These are phyloP conservation scores for Spodoptera frugiperda DNA, from an alignment of 1,140 invertebrate genomes.

Conservation along the genomic window DNA sequence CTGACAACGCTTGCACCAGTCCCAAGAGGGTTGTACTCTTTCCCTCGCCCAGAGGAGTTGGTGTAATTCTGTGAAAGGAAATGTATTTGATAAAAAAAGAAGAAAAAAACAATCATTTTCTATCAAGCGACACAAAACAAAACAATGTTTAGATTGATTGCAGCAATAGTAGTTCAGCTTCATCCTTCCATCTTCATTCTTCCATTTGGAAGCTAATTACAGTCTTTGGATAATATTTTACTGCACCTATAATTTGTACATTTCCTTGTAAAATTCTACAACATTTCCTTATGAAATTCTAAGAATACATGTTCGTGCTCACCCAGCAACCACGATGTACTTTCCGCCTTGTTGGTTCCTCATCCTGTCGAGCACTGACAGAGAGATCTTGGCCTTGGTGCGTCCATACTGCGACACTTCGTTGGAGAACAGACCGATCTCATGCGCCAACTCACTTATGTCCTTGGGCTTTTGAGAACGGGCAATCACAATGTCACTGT, in stretches of 20 bases:
- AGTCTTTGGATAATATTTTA: too few species aligned
- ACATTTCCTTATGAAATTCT: not conserved
- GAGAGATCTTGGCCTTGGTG: conserved; percentile 98
- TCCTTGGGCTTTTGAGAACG: conserved; percentile 95
- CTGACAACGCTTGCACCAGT: conserved; percentile 96
- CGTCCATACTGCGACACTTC: conserved; percentile 97
- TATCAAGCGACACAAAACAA: too few species aligned
- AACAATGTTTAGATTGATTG: too few species aligned
- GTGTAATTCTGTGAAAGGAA: conserved; percentile 92
- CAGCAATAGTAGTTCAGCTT: too few species aligned
- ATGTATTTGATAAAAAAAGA: not conserved
- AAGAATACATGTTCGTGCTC: conserved; percentile 58
- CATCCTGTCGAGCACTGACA: conserved; percentile 93
- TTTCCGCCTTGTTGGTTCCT: conserved; percentile 91
- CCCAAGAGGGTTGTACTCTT: conserved; percentile 99
- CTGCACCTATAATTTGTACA: too few species aligned
- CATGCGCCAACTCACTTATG: conserved; percentile 91
- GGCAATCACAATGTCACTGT: conserved; percentile 96
- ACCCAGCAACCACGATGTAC: conserved; percentile 98
- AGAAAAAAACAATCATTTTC: not conserved
- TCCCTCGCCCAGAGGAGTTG: conserved; percentile 98
- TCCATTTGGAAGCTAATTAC: too few species aligned
- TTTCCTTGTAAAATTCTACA: too few species aligned
- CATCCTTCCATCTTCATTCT: too few species aligned
- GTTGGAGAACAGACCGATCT: conserved; percentile 93